Conservation (phyloP, 2,888 invertebrate genomes). For the Polydrusus tereticollis region DNA sequence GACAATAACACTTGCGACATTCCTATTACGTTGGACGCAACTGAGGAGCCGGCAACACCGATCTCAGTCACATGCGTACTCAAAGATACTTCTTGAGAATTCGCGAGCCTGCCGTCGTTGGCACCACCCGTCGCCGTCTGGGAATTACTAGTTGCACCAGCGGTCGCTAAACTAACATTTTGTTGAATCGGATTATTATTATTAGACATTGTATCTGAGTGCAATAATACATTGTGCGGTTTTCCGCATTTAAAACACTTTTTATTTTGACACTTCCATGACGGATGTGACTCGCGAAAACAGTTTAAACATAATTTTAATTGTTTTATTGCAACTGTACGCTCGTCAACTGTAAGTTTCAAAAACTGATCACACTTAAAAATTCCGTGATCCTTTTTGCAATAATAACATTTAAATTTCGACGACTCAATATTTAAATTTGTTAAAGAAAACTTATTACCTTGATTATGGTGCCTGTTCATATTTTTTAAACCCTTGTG, state of each 20-base stretch:
- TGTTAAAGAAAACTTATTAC: not conserved
- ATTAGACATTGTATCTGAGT: not conserved
- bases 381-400: slow-evolving; percentile 36
- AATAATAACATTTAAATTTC: slow-evolving; percentile 35
- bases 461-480: not conserved
- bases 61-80: not conserved
- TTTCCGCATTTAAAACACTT: slow-evolving; percentile 37
- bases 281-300: slow-evolving; percentile 29
- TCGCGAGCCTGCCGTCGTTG: not conserved
- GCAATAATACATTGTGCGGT: slow-evolving; percentile 35
- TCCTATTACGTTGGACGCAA: not conserved
- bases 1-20: slow-evolving; percentile 29
- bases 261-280: slow-evolving; percentile 15
- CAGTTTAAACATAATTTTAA: slow-evolving; percentile 43
- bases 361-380: slow-evolving; percentile 38
- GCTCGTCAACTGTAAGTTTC: slow-evolving; percentile 5
- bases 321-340: slow-evolving; percentile 29
- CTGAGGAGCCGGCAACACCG: not conserved
- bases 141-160: not conserved
- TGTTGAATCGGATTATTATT: not conserved
- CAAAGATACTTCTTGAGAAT: not conserved
- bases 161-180: not conserved
- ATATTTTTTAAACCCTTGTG: not conserved
- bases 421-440: not conserved
- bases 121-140: not conserved